These are phyloP conservation scores for Maniola jurtina DNA, from an alignment of 1,140 invertebrate species.

Conservation along the genomic window DNA sequence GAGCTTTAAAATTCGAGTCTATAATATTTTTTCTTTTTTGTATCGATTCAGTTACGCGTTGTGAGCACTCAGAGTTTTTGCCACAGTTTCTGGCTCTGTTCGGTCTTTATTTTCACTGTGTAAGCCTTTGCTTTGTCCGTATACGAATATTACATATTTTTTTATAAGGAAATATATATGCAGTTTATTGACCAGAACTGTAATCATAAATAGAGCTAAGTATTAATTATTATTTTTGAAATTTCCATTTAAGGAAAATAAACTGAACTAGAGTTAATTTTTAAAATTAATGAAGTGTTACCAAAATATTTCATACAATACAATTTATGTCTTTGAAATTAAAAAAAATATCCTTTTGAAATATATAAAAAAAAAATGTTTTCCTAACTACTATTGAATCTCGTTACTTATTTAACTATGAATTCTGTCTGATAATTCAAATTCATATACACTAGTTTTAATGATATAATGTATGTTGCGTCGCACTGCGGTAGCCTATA, in stretches of 20 bases:
- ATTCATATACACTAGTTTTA: conserved; percentile 35
- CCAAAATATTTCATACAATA: too few species aligned
- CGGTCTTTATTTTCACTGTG: conserved; percentile 8
- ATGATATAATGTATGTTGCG: conserved; percentile 60
- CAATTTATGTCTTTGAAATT: too few species aligned
- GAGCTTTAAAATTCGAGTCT: conserved; percentile 16
- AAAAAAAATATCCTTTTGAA: too few species aligned
- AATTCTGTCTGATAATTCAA: conserved; percentile 11
- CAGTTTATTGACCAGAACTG: too few species aligned
- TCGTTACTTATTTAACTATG: too few species aligned
- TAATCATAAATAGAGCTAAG: too few species aligned
- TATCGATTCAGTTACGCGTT: conserved; percentile 15
- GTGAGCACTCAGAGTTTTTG: conserved; percentile 14
- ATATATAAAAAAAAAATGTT: too few species aligned
- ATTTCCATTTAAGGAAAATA: too few species aligned
- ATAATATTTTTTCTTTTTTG: conserved; percentile 13
- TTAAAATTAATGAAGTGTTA: too few species aligned
- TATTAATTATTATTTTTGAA: too few species aligned
- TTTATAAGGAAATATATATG: background rate
- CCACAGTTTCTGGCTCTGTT: conserved; percentile 12
- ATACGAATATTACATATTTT: background rate
- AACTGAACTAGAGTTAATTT: too few species aligned
- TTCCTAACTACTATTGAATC: too few species aligned
- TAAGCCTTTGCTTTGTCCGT: conserved; percentile 8
- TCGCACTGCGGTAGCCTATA: conserved; percentile 53